A percentile compares a stretch with the other conserved stretches of the same genome.
These are phyloP conservation scores for Plectrocnemia conspersa DNA, from an alignment of 1,140 invertebrate species.

Conservation along the genomic window DNA sequence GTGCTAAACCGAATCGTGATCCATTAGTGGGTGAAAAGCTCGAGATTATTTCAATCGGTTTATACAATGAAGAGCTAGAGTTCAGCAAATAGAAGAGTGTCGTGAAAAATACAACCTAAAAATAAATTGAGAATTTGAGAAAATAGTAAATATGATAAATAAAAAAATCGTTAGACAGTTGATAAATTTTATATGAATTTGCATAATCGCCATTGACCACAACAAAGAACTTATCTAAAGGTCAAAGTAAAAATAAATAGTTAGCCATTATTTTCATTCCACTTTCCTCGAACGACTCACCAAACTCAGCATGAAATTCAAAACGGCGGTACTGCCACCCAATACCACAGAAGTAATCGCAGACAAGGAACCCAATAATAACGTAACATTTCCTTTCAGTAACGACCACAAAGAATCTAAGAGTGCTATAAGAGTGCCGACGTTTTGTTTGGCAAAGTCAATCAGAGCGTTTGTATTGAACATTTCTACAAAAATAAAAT, in stretches of 20 bases:
- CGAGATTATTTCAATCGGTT: slow-evolving; percentile 82
- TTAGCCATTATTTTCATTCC: no score
- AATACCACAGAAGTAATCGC: slow-evolving; percentile 83
- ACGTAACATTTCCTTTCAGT: slow-evolving; percentile 84
- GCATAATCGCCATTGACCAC: no score
- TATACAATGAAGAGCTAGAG: slow-evolving; percentile 83
- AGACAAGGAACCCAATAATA: slow-evolving; percentile 82
- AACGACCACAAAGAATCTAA: slow-evolving; percentile 91
- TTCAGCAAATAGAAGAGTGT: slow-evolving; percentile 92
- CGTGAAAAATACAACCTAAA: slow-evolving; percentile 91
- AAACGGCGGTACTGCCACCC: slow-evolving; percentile 86
- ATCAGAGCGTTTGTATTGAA: slow-evolving; percentile 72
- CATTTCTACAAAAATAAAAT: slow-evolving; percentile 50
- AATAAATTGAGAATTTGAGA: slow-evolving; percentile 25
- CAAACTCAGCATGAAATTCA: slow-evolving; percentile 89
- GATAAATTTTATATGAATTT: slow-evolving; percentile 1
- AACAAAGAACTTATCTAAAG: no score
- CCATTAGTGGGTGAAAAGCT: slow-evolving; percentile 67
- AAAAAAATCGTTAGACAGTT: neutral
- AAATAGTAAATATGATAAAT: neutral
- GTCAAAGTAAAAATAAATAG: no score
- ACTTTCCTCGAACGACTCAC: slow-evolving; percentile 64
- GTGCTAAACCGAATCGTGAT: slow-evolving; percentile 69
- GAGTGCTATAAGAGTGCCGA: slow-evolving; percentile 84
- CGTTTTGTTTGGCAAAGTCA: slow-evolving; percentile 84